Percentiles rank a stretch among this genome's conserved stretches.
Conservation (phyloP, 2,113 vertebrate genomes). For the Tringa solitaria region DNA sequence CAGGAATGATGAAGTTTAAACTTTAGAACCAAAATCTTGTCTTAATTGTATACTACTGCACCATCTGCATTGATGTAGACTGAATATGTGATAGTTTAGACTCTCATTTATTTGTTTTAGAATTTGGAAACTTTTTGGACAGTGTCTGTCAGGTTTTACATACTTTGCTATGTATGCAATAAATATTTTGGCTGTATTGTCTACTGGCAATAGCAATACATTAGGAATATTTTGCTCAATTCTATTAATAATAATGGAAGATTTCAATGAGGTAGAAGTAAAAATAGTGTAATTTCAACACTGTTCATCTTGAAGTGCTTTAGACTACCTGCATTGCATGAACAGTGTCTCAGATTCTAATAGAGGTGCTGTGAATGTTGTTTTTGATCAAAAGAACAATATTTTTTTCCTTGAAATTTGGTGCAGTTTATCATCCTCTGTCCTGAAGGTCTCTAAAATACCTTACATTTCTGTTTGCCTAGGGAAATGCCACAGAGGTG, state of each 20-base stretch:
- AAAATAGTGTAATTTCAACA: background rate
- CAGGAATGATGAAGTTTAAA: background rate
- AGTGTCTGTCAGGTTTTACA: background rate
- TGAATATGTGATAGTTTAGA: background rate
- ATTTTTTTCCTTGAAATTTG: background rate
- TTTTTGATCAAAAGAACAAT: background rate
- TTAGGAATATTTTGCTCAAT: background rate
- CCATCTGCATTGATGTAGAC: background rate
- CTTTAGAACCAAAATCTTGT: background rate
- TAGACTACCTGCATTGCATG: background rate
- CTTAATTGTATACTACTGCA: background rate
- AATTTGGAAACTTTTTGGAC: background rate
- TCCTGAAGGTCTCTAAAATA: background rate
- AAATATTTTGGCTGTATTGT: background rate
- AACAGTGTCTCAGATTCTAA: background rate
- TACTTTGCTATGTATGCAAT: background rate
- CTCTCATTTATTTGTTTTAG: background rate
- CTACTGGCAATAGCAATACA: background rate
- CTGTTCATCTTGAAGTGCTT: background rate
- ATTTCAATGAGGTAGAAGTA: background rate
- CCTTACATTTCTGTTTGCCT: background rate
- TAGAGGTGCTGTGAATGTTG: background rate
- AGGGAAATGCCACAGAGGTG: background rate
- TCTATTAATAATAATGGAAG: background rate
- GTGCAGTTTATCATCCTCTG: background rate